Evolutionary conservation across 1,140 invertebrate genomes (phyloP).

Genomic region (Heliothis subflexa): DNA sequence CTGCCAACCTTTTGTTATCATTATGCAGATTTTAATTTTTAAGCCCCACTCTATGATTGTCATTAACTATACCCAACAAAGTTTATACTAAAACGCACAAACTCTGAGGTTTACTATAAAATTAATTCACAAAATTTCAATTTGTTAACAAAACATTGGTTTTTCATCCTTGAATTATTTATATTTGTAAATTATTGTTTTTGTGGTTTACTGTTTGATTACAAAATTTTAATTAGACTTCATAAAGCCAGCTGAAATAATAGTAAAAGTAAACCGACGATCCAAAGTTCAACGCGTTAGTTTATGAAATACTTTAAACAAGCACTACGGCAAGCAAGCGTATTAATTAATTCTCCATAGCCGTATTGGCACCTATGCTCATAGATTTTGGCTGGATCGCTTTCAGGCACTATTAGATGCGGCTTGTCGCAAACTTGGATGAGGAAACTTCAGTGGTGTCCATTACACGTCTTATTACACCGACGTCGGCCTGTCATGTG

Average conservation of each 20-base stretch:
- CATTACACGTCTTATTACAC: conserved; percentile 52
- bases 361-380: conserved; percentile 25
- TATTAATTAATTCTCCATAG: conserved; percentile 33
- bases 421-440: conserved; percentile 69
- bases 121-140: conserved; percentile 19
- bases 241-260: too few relatives aligned
- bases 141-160: conserved; percentile 10
- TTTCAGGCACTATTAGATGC: conserved; percentile 66
- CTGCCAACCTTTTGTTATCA: conserved; percentile 17
- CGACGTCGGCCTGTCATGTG: conserved; percentile 42
- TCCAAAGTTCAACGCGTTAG: background rate
- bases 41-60: conserved; percentile 2
- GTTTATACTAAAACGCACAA: background rate
- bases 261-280: background rate
- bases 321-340: background rate
- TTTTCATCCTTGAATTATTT: background rate
- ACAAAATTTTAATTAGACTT: background rate
- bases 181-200: background rate
- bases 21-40: conserved; percentile 31
- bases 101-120: conserved; percentile 14
- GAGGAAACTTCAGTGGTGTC: conserved; percentile 67
- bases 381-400: conserved; percentile 52
- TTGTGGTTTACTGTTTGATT: background rate
- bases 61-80: background rate
- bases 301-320: background rate